Conservation (phyloP, 1,140 invertebrate species). For the Hycleus cichorii region DNA sequence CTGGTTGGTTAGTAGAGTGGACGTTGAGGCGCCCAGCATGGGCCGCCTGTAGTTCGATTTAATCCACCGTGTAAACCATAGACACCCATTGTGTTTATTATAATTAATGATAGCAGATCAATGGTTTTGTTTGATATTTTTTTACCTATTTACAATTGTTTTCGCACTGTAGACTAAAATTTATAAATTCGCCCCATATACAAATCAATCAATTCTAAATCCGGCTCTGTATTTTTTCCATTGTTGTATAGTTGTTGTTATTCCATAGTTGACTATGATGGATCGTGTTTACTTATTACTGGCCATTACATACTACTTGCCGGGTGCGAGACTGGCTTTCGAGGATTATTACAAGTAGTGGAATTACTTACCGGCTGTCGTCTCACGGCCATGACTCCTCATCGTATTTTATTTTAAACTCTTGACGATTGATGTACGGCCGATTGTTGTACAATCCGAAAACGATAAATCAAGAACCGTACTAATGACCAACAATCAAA, state of each 20-base stretch:
- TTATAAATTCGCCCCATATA: too few relatives aligned
- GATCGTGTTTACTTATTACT: constrained; percentile 26
- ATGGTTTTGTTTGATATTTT: too few relatives aligned
- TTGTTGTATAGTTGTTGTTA: too few relatives aligned
- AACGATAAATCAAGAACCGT: constrained; percentile 2
- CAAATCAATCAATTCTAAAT: too few relatives aligned
- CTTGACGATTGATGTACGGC: constrained; percentile 3
- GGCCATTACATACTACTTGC: constrained; percentile 23
- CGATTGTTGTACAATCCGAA: not conserved
- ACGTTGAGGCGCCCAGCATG: not conserved
- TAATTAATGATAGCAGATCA: constrained; percentile 5
- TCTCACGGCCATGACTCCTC: not conserved
- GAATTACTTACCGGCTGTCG: constrained; percentile 4
- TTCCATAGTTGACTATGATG: constrained; percentile 20
- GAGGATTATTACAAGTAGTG: constrained; percentile 9
- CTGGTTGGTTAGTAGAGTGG: not conserved
- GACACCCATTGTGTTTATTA: constrained; percentile 19
- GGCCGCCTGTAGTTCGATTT: constrained; percentile 7
- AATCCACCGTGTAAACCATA: constrained; percentile 22
- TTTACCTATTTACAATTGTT: too few relatives aligned
- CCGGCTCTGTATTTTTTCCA: too few relatives aligned
- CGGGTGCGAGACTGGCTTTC: constrained; percentile 9
- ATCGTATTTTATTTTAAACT: too few relatives aligned
- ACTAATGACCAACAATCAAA: too few relatives aligned
- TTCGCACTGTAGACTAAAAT: too few relatives aligned